Evolutionary conservation across 1,140 invertebrate species (phyloP), one percentile per base, ranked within the genome.

Genomic region (Pogonomyrmex barbatus): DNA sequence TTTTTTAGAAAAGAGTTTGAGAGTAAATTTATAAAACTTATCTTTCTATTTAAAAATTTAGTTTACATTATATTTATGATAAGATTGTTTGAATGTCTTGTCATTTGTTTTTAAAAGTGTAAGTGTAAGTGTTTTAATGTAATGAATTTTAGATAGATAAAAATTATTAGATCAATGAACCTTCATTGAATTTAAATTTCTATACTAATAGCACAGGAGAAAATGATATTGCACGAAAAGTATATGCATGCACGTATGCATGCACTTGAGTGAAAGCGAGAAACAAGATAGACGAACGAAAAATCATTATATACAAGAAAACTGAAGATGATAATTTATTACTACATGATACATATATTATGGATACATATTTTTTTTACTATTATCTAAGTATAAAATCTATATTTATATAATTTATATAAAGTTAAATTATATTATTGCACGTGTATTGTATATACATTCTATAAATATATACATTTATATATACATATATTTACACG

Each of bases 401-500:
- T 24, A 24, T 24, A 24, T 24, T 24, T 24, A 24, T 24, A 36
- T 14, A 67, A 82, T 45, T 58, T n/a, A n/a, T 33, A 65, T 14
- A 70, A 30, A 52, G 24, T 24, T 63, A 0, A 17, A 17, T 39
- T 67, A 47, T 70, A 50, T 70, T 47, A 12, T 63, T 63, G 2
- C 24, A 24, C 24, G 24, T 63, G 30, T 33, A 73, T 54, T 73
- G 17, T 73, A 50, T 39, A 63, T 24, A 62, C n/a, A 56, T 56
- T 24, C 0, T 33, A 24, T 54, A 62, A 56, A 10, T 42, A 2
- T 14, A 14, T 71, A 1, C 42, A 24, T 12, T 39, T 54, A 8
- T 58, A n/a, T 30, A 24, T n/a, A 8, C 14, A 1, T 36, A 62
- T 62, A 24, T 24, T 24, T 24, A 24, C 24, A 24, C 24, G 24